Percentiles rank a stretch among this genome's conserved stretches.
These are phyloP conservation scores for Epinotia demarniana DNA, from an alignment of 2,888 invertebrate genomes.

Conservation along the genomic window DNA sequence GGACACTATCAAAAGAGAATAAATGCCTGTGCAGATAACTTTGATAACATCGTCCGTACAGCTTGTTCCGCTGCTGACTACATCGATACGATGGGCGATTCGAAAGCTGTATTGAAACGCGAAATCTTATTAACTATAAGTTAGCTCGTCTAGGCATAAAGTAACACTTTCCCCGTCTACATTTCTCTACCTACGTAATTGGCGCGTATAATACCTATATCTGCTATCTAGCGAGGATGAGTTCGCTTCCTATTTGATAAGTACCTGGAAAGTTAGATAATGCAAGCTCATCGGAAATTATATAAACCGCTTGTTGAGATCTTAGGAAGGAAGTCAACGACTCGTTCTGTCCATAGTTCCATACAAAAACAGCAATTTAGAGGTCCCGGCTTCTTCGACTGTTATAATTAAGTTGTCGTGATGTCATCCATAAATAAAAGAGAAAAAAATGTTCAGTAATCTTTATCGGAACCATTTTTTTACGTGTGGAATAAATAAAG, in stretches of 20 bases:
- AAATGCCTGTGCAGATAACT: neutral
- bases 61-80: neutral
- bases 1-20: neutral
- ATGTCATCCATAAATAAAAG: too few relatives aligned
- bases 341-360: too few relatives aligned
- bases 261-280: constrained; percentile 22
- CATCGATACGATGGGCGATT: neutral
- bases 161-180: constrained; percentile 14
- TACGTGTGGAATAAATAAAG: too few relatives aligned
- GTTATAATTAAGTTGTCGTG: too few relatives aligned
- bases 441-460: too few relatives aligned
- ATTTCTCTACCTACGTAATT: constrained; percentile 35
- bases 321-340: too few relatives aligned
- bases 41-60: neutral
- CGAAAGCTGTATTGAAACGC: neutral
- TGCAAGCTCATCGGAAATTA: constrained; percentile 7
- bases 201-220: neutral
- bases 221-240: neutral
- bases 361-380: too few relatives aligned
- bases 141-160: neutral
- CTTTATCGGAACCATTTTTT: too few relatives aligned
- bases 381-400: too few relatives aligned
- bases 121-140: neutral
- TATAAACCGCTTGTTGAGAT: neutral
- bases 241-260: constrained; percentile 24